Conservation (phyloP, 2,888 invertebrate species). For the Sinhomidia bicolor region DNA sequence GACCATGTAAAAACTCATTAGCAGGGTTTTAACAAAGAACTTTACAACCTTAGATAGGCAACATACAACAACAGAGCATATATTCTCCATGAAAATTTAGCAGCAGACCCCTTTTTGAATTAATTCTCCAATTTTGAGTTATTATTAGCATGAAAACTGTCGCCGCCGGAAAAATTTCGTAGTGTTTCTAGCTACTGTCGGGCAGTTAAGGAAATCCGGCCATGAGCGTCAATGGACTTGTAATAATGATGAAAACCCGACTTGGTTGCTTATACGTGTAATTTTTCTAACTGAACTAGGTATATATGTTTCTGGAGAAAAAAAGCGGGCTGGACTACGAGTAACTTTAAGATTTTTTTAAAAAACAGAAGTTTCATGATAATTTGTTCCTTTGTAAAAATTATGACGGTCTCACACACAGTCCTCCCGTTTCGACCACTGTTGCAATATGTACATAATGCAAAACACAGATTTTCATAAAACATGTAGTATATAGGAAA, state of each 20-base stretch:
- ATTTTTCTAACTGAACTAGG: background rate
- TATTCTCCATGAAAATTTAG: background rate
- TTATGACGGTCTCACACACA: background rate
- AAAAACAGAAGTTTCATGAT: background rate
- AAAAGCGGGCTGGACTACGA: background rate
- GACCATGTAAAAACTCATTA: slow-evolving; percentile 33
- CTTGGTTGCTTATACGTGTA: background rate
- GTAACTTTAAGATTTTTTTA: background rate
- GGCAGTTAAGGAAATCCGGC: slow-evolving; percentile 69
- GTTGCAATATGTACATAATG: slow-evolving; percentile 10
- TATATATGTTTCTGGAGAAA: background rate
- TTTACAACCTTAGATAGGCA: background rate
- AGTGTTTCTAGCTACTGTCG: slow-evolving; percentile 32
- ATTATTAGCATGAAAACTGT: slow-evolving; percentile 68
- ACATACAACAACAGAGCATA: background rate
- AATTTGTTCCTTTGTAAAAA: background rate
- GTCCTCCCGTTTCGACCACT: background rate
- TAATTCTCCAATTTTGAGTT: slow-evolving; percentile 62
- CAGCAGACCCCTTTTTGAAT: slow-evolving; percentile 33
- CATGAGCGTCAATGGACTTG: slow-evolving; percentile 66
- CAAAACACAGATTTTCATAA: no score
- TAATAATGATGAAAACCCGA: slow-evolving; percentile 48
- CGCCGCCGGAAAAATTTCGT: slow-evolving; percentile 68
- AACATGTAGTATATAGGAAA: background rate
- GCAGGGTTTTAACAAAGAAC: background rate